phyloP scores from a whole-genome alignment of 2,113 vertebrate species.

The Cyphomyrus discorhynchus region DNA sequence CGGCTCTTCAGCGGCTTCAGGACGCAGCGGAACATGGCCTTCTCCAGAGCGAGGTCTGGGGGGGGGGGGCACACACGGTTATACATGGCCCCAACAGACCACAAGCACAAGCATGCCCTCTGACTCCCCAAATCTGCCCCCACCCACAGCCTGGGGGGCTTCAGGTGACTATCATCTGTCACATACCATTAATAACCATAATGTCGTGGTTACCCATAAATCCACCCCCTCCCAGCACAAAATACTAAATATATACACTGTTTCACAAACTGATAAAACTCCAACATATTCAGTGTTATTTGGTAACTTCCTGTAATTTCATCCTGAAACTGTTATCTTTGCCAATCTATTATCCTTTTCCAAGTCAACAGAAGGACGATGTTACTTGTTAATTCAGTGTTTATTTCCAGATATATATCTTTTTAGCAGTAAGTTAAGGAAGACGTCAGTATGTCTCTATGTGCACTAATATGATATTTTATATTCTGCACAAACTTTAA shows the following conservation, averaged over 20 bases:
- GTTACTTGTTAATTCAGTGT: background rate
- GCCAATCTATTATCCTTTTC: background rate
- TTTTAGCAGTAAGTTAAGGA: background rate
- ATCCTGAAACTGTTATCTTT: background rate
- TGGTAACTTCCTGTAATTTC: background rate
- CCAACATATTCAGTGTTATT: background rate
- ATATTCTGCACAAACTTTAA: background rate
- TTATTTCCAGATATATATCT: background rate
- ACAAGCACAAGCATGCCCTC: constrained; percentile 11
- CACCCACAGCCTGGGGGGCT: background rate
- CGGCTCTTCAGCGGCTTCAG: constrained; percentile 61
- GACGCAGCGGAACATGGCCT: constrained; percentile 57
- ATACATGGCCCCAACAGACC: background rate
- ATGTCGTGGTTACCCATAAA: background rate
- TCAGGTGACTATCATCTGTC: background rate
- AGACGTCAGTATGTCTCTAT: background rate
- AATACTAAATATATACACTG: background rate
- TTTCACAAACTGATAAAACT: background rate
- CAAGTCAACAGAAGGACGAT: background rate
- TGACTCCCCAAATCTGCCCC: background rate
- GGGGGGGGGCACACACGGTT: background rate
- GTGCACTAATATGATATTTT: background rate
- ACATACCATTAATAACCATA: background rate
- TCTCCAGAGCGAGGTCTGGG: constrained; percentile 59
- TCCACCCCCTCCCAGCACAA: background rate